Evolutionary conservation across 2,797 vertebrate genomes (phyloP).

Genomic region (Kryptopterus vitreolus): DNA sequence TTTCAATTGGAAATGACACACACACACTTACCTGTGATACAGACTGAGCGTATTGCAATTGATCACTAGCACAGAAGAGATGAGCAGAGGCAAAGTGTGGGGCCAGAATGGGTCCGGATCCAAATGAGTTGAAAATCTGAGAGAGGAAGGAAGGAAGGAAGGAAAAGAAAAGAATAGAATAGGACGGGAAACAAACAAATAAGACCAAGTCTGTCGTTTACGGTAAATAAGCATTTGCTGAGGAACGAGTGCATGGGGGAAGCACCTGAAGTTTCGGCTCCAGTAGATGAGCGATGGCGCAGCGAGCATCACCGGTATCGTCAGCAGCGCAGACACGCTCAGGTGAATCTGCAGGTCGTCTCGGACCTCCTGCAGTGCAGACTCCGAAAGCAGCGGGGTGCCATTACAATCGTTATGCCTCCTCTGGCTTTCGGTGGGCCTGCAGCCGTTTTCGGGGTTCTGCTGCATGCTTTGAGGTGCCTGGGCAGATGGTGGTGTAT

Average conservation of each 20-base stretch:
- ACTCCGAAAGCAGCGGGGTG: slow-evolving; percentile 61
- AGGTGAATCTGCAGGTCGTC: slow-evolving; percentile 85
- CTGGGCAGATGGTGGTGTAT: slow-evolving; percentile 57
- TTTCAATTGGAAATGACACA: neutral
- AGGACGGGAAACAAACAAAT: too few species aligned
- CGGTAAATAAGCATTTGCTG: neutral
- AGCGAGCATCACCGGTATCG: slow-evolving; percentile 79
- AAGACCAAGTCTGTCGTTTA: neutral
- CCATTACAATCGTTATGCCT: slow-evolving; percentile 57
- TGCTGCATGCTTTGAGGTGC: slow-evolving; percentile 62
- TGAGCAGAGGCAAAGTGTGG: slow-evolving; percentile 76
- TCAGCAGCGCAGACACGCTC: slow-evolving; percentile 79
- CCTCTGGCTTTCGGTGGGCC: slow-evolving; percentile 29
- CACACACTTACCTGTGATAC: slow-evolving; percentile 79
- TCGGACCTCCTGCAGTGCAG: slow-evolving; percentile 69
- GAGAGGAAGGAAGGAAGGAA: too few species aligned
- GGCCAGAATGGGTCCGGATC: slow-evolving; percentile 89
- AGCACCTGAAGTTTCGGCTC: slow-evolving; percentile 89
- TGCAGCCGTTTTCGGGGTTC: slow-evolving; percentile 59
- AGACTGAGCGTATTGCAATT: slow-evolving; percentile 79
- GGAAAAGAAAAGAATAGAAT: too few species aligned
- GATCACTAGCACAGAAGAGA: slow-evolving; percentile 81
- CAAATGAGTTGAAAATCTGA: slow-evolving; percentile 83
- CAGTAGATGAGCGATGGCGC: slow-evolving; percentile 89
- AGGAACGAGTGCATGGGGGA: too few species aligned